Conservation (phyloP, 2,113 vertebrate species). For the human region DNA sequence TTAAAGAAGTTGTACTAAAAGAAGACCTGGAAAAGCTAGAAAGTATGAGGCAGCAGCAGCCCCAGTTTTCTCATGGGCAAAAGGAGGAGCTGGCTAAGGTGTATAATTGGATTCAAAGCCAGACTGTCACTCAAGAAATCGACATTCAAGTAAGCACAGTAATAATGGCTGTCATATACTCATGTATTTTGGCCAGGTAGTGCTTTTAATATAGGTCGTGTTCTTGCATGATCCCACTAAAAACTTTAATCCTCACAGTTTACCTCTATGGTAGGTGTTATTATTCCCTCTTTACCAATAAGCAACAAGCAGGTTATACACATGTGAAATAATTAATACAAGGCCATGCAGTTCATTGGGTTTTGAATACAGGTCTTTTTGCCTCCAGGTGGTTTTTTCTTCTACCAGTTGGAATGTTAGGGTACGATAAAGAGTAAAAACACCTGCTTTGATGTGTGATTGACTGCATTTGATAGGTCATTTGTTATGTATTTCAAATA, state of each 20-base stretch:
- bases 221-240: background rate
- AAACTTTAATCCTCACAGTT: background rate
- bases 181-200: fast-evolving
- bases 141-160: constrained; percentile 83
- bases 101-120: constrained; percentile 88
- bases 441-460: background rate
- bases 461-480: background rate
- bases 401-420: background rate
- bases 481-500: background rate
- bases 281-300: background rate
- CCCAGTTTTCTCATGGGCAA: constrained; percentile 88
- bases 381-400: background rate
- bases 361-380: background rate
- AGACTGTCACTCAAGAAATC: constrained; percentile 84
- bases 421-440: background rate
- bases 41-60: constrained; percentile 86
- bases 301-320: fast-evolving
- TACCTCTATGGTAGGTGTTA: background rate
- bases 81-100: constrained; percentile 89
- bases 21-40: constrained; percentile 89
- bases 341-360: background rate
- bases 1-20: constrained; percentile 86
- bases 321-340: fast-evolving
- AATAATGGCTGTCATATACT: fast-evolving
- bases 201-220: background rate